phyloP scores from a whole-genome alignment of 2,888 invertebrate genomes.

The Nebria salina region DNA sequence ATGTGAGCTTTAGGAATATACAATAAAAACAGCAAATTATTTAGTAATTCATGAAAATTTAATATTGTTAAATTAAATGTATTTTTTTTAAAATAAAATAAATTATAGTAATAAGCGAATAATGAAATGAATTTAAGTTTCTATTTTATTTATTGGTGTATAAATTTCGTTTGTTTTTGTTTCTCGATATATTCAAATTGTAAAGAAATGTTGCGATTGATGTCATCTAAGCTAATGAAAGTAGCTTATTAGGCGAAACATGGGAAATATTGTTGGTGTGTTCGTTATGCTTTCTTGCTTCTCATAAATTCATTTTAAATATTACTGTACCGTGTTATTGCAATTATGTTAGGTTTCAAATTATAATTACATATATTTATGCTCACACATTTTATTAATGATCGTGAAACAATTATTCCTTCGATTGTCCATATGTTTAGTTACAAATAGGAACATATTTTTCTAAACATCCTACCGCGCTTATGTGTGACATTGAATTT shows the following conservation, averaged over 20 bases:
- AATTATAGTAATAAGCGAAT: too few species aligned
- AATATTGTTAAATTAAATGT: too few species aligned
- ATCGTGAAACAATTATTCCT: neutral
- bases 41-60: neutral
- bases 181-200: neutral
- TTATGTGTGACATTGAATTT: neutral
- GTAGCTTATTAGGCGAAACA: neutral
- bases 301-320: neutral
- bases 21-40: neutral
- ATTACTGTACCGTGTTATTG: neutral
- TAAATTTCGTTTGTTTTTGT: neutral
- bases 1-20: neutral
- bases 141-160: too few species aligned
- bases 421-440: neutral
- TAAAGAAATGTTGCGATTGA: neutral
- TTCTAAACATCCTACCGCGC: neutral
- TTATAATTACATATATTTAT: neutral
- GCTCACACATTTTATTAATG: neutral
- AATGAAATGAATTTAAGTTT: too few species aligned
- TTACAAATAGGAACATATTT: neutral
- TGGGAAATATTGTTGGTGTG: neutral
- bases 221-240: neutral
- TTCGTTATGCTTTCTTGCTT: neutral
- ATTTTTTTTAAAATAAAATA: too few species aligned
- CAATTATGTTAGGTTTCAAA: neutral